These are phyloP conservation scores for Mercenaria mercenaria DNA, from an alignment of 1,140 invertebrate genomes.

Conservation along the genomic window DNA sequence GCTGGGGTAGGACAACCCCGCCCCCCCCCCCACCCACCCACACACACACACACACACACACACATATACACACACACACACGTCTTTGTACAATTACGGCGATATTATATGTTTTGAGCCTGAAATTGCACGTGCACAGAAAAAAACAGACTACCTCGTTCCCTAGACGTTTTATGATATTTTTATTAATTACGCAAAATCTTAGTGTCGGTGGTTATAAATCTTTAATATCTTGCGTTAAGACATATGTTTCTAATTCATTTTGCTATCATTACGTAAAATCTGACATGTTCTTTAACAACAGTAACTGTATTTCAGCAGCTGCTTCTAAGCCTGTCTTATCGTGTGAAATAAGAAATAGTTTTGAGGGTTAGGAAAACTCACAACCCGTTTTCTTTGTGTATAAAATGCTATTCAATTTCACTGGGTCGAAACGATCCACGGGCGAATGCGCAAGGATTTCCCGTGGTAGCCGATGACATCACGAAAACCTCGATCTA, in stretches of 20 bases:
- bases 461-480: conserved; percentile 34
- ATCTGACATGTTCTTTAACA: not conserved
- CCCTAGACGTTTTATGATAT: too few relatives aligned
- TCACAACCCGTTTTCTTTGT: conserved; percentile 13
- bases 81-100: too few relatives aligned
- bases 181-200: not conserved
- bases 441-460: conserved; percentile 38
- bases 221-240: not conserved
- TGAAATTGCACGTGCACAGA: too few relatives aligned
- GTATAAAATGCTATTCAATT: not conserved
- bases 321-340: not conserved
- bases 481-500: conserved; percentile 38
- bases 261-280: not conserved
- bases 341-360: not conserved
- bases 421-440: conserved; percentile 29
- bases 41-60: too few relatives aligned
- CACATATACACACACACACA: too few relatives aligned
- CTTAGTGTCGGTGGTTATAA: not conserved
- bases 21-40: too few relatives aligned
- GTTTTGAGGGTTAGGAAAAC: not conserved
- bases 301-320: not conserved
- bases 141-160: too few relatives aligned
- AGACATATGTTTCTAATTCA: not conserved
- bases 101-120: too few relatives aligned
- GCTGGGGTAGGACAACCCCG: too few relatives aligned